Evolutionary conservation across 2,113 vertebrate genomes (phyloP).

Genomic region (Takifugu flavidus): DNA sequence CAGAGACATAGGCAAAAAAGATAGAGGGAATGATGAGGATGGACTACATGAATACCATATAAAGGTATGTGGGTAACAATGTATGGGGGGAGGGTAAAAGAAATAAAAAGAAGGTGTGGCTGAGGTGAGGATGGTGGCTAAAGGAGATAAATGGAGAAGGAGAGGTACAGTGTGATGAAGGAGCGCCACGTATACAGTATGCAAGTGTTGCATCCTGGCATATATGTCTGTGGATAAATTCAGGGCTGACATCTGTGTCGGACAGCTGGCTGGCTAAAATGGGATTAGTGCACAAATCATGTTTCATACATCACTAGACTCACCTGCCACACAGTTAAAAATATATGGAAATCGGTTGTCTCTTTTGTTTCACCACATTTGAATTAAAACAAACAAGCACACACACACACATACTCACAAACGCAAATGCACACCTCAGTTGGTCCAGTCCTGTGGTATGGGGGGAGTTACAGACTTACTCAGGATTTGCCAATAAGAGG

Average conservation of each 20-base stretch:
- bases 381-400: neutral
- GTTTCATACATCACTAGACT: slow-evolving; percentile 62
- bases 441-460: slow-evolving; percentile 11
- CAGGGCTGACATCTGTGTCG: slow-evolving; percentile 56
- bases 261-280: slow-evolving; percentile 48
- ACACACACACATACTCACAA: slow-evolving; percentile 2
- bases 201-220: slow-evolving; percentile 20
- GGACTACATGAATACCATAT: slow-evolving; percentile 21
- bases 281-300: slow-evolving; percentile 57
- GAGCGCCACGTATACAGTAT: neutral
- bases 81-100: slow-evolving; percentile 34
- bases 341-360: slow-evolving; percentile 14
- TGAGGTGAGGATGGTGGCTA: slow-evolving; percentile 25
- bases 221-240: slow-evolving; percentile 32
- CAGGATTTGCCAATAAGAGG: slow-evolving; percentile 52
- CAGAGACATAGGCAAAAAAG: slow-evolving; percentile 20
- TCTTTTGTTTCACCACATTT: neutral
- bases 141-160: slow-evolving; percentile 12
- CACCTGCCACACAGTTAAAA: slow-evolving; percentile 60
- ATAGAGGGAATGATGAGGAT: slow-evolving; percentile 16
- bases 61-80: slow-evolving; percentile 40
- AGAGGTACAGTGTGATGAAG: neutral
- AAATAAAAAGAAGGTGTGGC: slow-evolving; percentile 32
- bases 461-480: slow-evolving; percentile 20
- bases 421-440: slow-evolving; percentile 18